Conservation (phyloP, 2,113 vertebrate genomes). For the Caracal caracal region DNA sequence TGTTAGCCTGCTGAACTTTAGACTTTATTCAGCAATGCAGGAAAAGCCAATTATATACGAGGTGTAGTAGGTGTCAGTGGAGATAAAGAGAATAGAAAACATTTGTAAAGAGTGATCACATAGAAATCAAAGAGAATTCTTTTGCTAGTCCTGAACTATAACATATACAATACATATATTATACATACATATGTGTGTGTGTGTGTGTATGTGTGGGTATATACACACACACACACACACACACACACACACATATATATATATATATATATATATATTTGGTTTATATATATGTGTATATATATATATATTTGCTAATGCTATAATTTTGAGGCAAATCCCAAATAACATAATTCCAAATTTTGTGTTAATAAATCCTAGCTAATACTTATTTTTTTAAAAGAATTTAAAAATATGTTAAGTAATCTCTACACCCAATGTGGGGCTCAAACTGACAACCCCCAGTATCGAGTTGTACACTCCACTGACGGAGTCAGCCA, state of each 20-base stretch:
- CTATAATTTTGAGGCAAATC: neutral
- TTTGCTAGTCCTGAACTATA: neutral
- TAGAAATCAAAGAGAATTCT: neutral
- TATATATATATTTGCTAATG: neutral
- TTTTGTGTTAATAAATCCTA: neutral
- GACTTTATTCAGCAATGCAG: neutral
- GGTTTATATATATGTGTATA: no score
- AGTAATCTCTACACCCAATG: neutral
- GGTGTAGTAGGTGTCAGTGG: accelerated
- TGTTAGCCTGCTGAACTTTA: neutral
- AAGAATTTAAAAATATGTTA: neutral
- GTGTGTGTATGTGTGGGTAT: no score
- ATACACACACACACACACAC: no score
- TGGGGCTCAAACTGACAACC: neutral
- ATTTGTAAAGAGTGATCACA: neutral
- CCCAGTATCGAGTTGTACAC: neutral
- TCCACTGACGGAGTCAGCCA: neutral
- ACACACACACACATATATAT: no score
- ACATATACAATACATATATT: neutral
- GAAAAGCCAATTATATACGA: neutral
- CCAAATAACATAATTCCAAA: neutral
- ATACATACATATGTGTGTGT: no score
- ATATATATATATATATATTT: no score
- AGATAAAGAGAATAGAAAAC: neutral
- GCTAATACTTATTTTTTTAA: neutral